Evolutionary conservation across 1,140 invertebrate genomes (phyloP), one percentile per base, ranked within the genome.

Genomic region (Matsumurasca onukii): DNA sequence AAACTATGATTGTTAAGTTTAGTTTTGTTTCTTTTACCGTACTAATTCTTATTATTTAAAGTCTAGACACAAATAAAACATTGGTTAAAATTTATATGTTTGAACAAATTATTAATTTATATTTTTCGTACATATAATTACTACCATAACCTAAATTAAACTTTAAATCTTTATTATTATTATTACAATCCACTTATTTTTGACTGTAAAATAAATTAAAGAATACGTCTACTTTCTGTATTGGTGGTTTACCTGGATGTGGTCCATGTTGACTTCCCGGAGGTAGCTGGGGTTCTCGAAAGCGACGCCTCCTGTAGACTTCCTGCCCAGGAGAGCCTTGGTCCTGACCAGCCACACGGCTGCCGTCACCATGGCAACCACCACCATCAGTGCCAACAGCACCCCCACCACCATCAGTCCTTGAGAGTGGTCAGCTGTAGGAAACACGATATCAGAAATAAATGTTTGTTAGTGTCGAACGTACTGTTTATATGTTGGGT

Each of bases 271-370:
- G 39, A 89, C 83, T 76, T 90, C 91, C 69, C 90, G 82, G 65
- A 92, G 83, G 78, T 93, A 94, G 73, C 89, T 91, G 0, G 91
- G 91, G 81, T 94, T 94, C 77, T 92, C 91, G 77, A 94, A 94
- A 2, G 91, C 90, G 59, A 93, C 89, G 24, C 89, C 89, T 63
- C 86, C 85, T 24, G 69, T 74, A 5, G 81, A 78, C 73, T 84
- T 84, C 66, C 79, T 77, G 39, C 80, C 78, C 69, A 85, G 81
- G 75, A 84, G 78, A 61, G 85, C 86, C 74, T 83, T 85, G 31
- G 85, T 85, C 66, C 88, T 83, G 71, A 89, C 83, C 73, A 90
- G 87, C 77, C 89, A 84, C 67, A 88, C 83, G 45, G 83, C 85
- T 24, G 83, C 87, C 13, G 83, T 80, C 29, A 89, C 81, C 65